phyloP scores from a whole-genome alignment of 2,113 vertebrate species.

The Nerophis ophidion region DNA sequence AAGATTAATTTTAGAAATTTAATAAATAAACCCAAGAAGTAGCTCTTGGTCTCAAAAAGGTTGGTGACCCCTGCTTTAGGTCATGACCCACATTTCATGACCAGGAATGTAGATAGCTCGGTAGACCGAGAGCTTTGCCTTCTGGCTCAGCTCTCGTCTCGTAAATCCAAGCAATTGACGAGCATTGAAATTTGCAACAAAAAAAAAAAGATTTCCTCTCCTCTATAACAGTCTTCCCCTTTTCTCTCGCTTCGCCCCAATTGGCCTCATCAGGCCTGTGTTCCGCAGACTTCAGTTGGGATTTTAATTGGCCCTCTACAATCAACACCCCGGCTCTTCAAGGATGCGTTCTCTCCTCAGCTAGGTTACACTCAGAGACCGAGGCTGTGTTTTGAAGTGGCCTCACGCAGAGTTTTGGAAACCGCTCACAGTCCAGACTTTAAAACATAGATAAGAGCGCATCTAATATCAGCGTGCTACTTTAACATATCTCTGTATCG shows the following conservation, averaged over 20 bases:
- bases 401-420: slow-evolving; percentile 66
- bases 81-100: no score
- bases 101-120: no score
- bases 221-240: slow-evolving; percentile 23
- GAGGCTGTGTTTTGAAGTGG: slow-evolving; percentile 63
- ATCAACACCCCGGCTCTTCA: slow-evolving; percentile 54
- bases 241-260: slow-evolving; percentile 29
- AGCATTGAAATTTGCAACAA: slow-evolving; percentile 44
- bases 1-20: no score
- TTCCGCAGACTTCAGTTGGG: slow-evolving; percentile 56
- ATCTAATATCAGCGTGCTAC: slow-evolving; percentile 37
- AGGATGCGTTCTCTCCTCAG: slow-evolving; percentile 57
- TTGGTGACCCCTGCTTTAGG: no score
- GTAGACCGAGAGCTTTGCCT: no score
- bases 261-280: slow-evolving; percentile 60
- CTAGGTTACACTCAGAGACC: slow-evolving; percentile 59
- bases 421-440: slow-evolving; percentile 56
- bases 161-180: slow-evolving; percentile 36
- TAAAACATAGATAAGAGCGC: slow-evolving; percentile 63
- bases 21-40: no score
- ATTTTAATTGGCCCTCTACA: slow-evolving; percentile 72
- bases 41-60: no score
- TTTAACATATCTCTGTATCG: slow-evolving; percentile 24
- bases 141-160: no score
- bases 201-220: slow-evolving; percentile 22